Evolutionary conservation across 2,113 vertebrate species (phyloP).

Genomic region (Solea senegalensis): DNA sequence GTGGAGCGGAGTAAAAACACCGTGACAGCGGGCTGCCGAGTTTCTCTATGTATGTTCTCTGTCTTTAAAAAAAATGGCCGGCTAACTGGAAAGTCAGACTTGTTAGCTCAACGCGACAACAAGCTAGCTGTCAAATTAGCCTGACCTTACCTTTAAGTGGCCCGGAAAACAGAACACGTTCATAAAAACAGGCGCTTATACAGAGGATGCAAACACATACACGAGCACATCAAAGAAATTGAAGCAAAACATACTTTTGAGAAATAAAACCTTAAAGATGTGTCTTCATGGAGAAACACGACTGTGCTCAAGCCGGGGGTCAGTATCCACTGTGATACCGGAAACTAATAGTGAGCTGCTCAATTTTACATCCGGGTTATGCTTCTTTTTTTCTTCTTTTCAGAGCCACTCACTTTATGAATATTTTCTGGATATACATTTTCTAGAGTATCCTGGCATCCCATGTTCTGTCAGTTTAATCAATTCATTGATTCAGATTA

Average conservation of each 20-base stretch:
- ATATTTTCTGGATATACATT: too few relatives aligned
- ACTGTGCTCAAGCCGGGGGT: slow-evolving; percentile 45
- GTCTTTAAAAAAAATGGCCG: slow-evolving; percentile 64
- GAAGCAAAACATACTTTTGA: slow-evolving; percentile 43
- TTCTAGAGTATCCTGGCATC: too few relatives aligned
- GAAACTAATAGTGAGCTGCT: slow-evolving; percentile 28
- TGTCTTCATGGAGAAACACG: slow-evolving; percentile 12
- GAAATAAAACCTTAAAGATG: slow-evolving; percentile 11
- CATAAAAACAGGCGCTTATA: background rate
- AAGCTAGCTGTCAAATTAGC: slow-evolving; percentile 25
- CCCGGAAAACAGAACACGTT: background rate
- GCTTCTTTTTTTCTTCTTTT: background rate
- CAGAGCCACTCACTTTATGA: too few relatives aligned
- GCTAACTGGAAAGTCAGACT: slow-evolving; percentile 49
- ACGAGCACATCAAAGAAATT: background rate
- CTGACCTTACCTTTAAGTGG: slow-evolving; percentile 64
- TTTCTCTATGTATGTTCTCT: background rate
- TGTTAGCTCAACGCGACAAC: slow-evolving; percentile 47
- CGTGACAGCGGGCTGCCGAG: background rate
- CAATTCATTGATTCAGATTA: too few relatives aligned
- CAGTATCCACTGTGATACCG: slow-evolving; percentile 39
- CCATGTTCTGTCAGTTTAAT: too few relatives aligned
- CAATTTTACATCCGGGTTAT: slow-evolving; percentile 50
- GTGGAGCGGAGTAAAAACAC: accelerated
- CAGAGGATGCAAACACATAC: background rate